Evolutionary conservation across 2,113 vertebrate species (phyloP).

Genomic region (Macaca nemestrina): DNA sequence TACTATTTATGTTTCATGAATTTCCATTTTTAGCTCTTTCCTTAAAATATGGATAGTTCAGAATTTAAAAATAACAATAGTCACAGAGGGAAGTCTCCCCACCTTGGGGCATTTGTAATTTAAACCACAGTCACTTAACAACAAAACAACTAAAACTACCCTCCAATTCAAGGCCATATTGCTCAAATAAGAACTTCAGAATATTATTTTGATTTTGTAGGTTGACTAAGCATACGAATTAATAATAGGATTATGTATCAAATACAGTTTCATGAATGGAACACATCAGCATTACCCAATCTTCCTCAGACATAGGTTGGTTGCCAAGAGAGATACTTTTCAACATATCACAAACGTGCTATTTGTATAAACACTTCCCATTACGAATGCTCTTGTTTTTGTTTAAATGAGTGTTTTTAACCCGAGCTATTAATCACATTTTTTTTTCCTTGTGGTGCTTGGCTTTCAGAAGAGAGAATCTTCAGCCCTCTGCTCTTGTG

Average conservation of each 20-base stretch:
- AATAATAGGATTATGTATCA: background rate
- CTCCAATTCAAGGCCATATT: background rate
- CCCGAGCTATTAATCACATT: conserved; percentile 16
- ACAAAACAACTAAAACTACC: background rate
- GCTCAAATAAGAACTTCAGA: background rate
- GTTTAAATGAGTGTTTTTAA: conserved; percentile 54
- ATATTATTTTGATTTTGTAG: background rate
- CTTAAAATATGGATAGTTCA: background rate
- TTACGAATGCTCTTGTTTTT: conserved; percentile 45
- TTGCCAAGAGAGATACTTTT: conserved; percentile 35
- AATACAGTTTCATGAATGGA: background rate
- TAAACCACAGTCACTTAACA: background rate
- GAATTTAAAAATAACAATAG: background rate
- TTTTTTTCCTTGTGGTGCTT: conserved; percentile 16
- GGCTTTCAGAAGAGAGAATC: conserved; percentile 28
- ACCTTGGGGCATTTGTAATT: background rate
- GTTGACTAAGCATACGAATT: background rate
- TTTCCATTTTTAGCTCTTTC: background rate
- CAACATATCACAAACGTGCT: conserved; percentile 36
- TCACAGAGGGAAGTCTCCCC: background rate
- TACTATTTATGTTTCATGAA: background rate
- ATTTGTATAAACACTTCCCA: conserved; percentile 23
- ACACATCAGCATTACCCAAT: background rate
- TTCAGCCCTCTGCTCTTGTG: conserved; percentile 35
- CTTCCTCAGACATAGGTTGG: conserved; percentile 3